These are phyloP conservation scores for Helleia helle DNA, from an alignment of 2,888 invertebrate genomes.

Conservation along the genomic window DNA sequence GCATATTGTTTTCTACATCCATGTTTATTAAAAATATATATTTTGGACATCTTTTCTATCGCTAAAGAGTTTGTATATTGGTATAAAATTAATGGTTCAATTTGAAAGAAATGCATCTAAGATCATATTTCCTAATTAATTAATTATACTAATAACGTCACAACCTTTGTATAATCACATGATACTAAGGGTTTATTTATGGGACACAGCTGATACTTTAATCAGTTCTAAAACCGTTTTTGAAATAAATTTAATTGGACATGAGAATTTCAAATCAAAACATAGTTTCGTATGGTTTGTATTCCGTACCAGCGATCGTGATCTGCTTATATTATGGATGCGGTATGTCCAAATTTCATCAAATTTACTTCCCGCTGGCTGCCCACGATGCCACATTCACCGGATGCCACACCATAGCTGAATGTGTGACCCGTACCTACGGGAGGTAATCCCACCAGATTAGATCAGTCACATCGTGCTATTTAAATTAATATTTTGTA, in stretches of 20 bases:
- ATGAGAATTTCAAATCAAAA: background rate
- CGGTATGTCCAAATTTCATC: constrained; percentile 21
- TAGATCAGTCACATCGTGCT: background rate
- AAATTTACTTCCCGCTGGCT: constrained; percentile 23
- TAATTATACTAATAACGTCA: no score
- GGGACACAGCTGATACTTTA: no score
- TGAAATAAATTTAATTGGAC: background rate
- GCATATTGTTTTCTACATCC: no score
- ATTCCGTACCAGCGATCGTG: constrained; percentile 19
- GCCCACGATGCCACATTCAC: constrained; percentile 23
- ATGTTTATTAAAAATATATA: no score
- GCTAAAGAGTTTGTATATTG: no score
- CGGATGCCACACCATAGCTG: constrained; percentile 22
- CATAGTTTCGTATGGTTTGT: constrained; percentile 10
- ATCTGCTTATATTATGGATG: constrained; percentile 14
- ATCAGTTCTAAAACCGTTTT: background rate
- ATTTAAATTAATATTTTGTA: no score
- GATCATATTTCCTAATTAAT: no score
- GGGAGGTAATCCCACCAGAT: background rate
- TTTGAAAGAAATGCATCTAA: no score
- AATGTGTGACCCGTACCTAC: constrained; percentile 7
- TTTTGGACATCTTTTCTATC: no score
- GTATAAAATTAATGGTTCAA: no score
- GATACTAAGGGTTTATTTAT: no score
- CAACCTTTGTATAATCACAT: no score